Evolutionary conservation across 1,140 invertebrate genomes (phyloP).

Genomic region (Pachyrhynchus sulphureomaculatus): DNA sequence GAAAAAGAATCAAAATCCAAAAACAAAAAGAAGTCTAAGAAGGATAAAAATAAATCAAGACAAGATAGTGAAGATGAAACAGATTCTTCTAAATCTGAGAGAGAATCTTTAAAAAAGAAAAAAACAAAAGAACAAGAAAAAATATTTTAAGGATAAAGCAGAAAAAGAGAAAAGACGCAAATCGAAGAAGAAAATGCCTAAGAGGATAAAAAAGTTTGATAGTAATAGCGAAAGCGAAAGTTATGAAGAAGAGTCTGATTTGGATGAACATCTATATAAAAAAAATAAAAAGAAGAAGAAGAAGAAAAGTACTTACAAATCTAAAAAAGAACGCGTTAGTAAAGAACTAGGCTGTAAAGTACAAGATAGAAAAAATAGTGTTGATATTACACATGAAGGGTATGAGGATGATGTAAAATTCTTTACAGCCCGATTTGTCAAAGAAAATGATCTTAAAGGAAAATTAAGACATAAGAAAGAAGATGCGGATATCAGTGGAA

Average conservation of each 20-base stretch:
- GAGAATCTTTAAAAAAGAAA: slow-evolving; percentile 15
- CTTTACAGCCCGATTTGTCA: slow-evolving; percentile 13
- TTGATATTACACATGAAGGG: slow-evolving; percentile 3
- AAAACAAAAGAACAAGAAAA: slow-evolving; percentile 10
- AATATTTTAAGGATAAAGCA: background rate
- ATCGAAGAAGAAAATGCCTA: slow-evolving; percentile 6
- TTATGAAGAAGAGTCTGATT: background rate
- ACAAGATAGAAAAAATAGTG: background rate
- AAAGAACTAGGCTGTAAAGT: background rate
- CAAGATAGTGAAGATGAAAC: background rate
- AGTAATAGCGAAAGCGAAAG: background rate
- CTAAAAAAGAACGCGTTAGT: background rate
- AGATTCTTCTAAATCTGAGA: slow-evolving; percentile 5
- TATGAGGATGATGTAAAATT: slow-evolving; percentile 26
- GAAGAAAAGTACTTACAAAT: background rate
- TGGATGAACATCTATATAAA: background rate
- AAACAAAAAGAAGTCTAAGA: slow-evolving; percentile 17
- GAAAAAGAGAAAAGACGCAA: background rate
- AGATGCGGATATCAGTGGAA: background rate
- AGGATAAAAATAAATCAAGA: slow-evolving; percentile 20
- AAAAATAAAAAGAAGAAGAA: slow-evolving; percentile 8
- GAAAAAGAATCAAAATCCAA: slow-evolving; percentile 15
- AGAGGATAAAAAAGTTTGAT: background rate
- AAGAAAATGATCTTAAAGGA: slow-evolving; percentile 5
- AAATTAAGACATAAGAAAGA: slow-evolving; percentile 10